Evolutionary conservation across 2,888 invertebrate species (phyloP), one percentile per base, ranked within the genome.

Genomic region (Cataglyphis altisquamis): DNA sequence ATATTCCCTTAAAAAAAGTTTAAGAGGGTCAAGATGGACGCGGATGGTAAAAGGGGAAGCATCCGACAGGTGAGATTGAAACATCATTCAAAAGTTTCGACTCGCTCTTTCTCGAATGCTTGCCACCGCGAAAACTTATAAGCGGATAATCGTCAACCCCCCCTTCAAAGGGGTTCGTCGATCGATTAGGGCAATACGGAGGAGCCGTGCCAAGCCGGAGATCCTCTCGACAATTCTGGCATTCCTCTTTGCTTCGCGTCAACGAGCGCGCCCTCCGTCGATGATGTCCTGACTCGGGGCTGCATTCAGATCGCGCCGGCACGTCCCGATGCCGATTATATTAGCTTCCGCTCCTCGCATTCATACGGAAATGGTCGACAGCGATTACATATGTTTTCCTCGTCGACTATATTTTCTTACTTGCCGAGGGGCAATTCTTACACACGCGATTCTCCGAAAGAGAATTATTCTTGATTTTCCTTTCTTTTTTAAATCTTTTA

Each of bases 231-330:
- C 74, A 18, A 57, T 78, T n/a, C 32, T 10, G 36, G 36, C 39
- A 77, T 67, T 67, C 39, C 67, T 77, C 29, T 73, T 73, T 60
- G 73, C 45, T 45, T 78, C 60, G 73, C 45, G 32, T 78, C 72
- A 60, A 60, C 73, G 60, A 62, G 72, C 9, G 3, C 10, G 39
- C 25, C 25, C 29, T 39, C 9, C 57, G 25, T 15, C 55, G 41
- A 68, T 18, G 21, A 57, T 32, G 45, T 60, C 32, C 45, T 60
- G 60, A 12, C 78, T 60, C 21, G 18, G 41, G 21, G 32, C 64
- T 36, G 74, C n/a, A 21, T 29, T 77, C 45, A 32, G n/a, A 41
- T 21, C 52, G 73, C 36, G n/a, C 48, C 48, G 48, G 18, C 60
- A 80, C 60, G 60, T 60, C 45, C 18, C 57, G 60, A 72, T 41